Conservation (phyloP, 2,113 vertebrate species). For the Emydocephalus ijimae region DNA sequence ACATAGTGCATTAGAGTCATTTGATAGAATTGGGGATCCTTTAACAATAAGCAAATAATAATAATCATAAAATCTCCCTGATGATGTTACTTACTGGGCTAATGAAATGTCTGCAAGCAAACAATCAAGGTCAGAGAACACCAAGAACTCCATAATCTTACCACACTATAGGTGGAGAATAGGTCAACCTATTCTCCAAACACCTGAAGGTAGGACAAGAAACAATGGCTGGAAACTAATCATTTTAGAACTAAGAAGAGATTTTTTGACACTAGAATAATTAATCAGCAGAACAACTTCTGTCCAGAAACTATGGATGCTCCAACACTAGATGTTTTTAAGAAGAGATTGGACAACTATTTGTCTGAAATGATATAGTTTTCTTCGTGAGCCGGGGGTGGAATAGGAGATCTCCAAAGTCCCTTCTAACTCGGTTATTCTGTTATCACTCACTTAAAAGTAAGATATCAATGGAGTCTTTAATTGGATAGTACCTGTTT, state of each 20-base stretch:
- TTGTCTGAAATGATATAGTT: neutral
- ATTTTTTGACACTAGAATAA: neutral
- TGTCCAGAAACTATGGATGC: neutral
- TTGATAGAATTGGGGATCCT: neutral
- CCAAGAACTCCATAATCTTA: neutral
- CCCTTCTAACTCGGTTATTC: neutral
- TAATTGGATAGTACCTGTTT: neutral
- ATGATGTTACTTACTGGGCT: neutral
- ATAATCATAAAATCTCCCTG: neutral
- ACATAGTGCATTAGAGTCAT: neutral
- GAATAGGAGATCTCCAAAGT: neutral
- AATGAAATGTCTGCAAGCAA: neutral
- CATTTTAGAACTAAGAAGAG: neutral
- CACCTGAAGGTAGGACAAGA: neutral
- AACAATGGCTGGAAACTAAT: neutral
- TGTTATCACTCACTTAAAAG: neutral
- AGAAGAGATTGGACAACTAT: neutral
- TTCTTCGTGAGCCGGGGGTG: neutral
- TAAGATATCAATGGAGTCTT: neutral
- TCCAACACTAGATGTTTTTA: neutral
- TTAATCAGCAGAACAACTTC: neutral
- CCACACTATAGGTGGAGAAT: neutral
- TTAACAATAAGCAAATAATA: neutral
- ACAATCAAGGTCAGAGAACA: neutral
- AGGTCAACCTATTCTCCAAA: neutral